Evolutionary conservation across 2,797 vertebrate species (phyloP).

Genomic region (Hirundo rustica): DNA sequence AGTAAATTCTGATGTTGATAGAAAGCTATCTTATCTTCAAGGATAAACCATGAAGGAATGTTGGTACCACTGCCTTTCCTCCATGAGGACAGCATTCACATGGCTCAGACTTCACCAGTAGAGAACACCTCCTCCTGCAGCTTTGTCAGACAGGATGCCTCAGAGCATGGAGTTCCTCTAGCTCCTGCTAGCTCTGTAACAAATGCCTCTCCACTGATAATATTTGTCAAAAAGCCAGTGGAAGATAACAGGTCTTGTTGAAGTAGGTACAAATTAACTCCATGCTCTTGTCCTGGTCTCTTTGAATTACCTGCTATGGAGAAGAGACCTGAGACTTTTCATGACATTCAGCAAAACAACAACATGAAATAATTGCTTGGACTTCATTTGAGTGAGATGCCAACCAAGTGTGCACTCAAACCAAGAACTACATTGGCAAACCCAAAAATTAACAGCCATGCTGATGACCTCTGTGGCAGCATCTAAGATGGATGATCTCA

Average conservation of each 20-base stretch:
- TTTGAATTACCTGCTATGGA: not conserved
- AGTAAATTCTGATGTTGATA: not conserved
- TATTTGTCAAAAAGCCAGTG: not conserved
- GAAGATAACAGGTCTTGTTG: not conserved
- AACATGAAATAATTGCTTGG: not conserved
- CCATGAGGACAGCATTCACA: not conserved
- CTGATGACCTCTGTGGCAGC: not conserved
- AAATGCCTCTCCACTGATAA: not conserved
- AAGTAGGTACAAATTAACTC: not conserved
- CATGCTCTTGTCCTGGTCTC: not conserved
- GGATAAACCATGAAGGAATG: not conserved
- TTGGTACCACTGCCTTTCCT: not conserved
- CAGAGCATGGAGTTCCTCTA: not conserved
- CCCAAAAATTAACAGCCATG: not conserved
- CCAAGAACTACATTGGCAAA: not conserved
- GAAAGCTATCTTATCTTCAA: not conserved
- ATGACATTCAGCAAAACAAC: not conserved
- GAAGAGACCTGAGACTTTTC: not conserved
- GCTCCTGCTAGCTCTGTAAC: not conserved
- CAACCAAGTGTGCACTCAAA: not conserved
- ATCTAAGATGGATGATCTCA: not conserved
- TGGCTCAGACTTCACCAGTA: not conserved
- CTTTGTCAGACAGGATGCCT: not conserved
- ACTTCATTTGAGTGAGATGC: not conserved
- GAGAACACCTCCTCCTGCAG: not conserved